Evolutionary conservation across 2,113 vertebrate species (phyloP).

Genomic region (Delphinus delphis): DNA sequence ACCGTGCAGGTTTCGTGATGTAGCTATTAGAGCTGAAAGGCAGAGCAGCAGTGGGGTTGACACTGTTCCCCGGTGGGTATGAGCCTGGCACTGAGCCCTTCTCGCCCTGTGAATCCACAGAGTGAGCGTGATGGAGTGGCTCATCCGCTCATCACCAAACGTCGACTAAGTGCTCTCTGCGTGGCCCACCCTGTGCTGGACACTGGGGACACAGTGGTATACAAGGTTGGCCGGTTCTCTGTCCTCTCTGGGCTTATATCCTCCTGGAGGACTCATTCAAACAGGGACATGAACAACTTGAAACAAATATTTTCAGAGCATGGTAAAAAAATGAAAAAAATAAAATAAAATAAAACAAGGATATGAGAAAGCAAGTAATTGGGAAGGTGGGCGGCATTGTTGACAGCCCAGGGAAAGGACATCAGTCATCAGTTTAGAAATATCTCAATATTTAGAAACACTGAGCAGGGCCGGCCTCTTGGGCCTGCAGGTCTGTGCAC

Average conservation of each 20-base stretch:
- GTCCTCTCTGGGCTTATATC: background rate
- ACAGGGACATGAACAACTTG: fast-evolving
- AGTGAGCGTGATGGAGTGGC: fast-evolving
- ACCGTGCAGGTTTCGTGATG: conserved; percentile 71
- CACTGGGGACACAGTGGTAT: fast-evolving
- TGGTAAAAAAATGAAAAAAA: background rate
- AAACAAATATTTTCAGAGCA: background rate
- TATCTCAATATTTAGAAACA: background rate
- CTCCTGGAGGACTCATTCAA: background rate
- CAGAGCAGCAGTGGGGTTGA: conserved; percentile 81
- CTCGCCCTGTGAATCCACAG: background rate
- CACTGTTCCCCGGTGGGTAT: conserved; percentile 72
- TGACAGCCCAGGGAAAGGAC: background rate
- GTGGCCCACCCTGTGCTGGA: background rate
- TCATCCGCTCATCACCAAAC: fast-evolving
- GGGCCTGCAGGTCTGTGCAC: fast-evolving
- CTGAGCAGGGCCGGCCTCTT: fast-evolving
- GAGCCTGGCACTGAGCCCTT: conserved; percentile 77
- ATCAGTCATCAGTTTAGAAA: background rate
- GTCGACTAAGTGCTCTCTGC: fast-evolving
- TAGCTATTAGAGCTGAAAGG: conserved; percentile 81
- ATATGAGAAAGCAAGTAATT: background rate
- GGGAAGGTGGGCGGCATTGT: fast-evolving
- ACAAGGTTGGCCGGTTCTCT: background rate
- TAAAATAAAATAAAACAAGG: too few species aligned